Conservation (phyloP, 2,797 vertebrate species). For the Bradypodion pumilum region DNA sequence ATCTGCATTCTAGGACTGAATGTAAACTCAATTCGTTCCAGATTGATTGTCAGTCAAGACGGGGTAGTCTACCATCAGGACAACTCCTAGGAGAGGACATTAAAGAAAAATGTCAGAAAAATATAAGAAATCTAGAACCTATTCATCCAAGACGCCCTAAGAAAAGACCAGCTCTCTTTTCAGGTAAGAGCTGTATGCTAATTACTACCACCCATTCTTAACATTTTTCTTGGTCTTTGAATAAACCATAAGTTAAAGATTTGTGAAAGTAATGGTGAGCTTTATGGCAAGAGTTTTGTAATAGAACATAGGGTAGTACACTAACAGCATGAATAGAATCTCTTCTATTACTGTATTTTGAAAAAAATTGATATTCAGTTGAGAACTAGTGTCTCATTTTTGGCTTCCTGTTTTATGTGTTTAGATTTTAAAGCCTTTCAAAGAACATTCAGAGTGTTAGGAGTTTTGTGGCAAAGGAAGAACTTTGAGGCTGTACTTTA, state of each 20-base stretch:
- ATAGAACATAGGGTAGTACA: background rate
- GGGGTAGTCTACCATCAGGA: conserved; percentile 83
- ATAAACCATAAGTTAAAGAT: conserved; percentile 22
- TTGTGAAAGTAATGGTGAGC: conserved; percentile 7
- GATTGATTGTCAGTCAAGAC: conserved; percentile 73
- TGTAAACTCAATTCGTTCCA: conserved; percentile 67
- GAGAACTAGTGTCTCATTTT: conserved; percentile 12
- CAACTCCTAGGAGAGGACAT: conserved; percentile 82
- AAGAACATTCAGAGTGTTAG: background rate
- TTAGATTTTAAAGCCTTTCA: background rate
- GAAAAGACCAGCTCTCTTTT: conserved; percentile 93
- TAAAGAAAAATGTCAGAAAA: conserved; percentile 86
- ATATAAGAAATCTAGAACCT: conserved; percentile 77
- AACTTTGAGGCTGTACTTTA: conserved; percentile 2
- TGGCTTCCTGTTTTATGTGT: background rate
- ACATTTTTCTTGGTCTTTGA: conserved; percentile 14
- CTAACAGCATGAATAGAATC: background rate
- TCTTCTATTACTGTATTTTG: background rate
- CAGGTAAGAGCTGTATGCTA: conserved; percentile 83
- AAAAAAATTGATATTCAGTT: conserved; percentile 7
- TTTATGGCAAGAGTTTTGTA: conserved; percentile 4
- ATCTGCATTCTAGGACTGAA: conserved; percentile 78
- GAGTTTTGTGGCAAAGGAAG: background rate
- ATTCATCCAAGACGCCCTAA: conserved; percentile 80
- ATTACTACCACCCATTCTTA: conserved; percentile 31